Evolutionary conservation across 2,113 vertebrate genomes (phyloP).

Genomic region (Aptenodytes forsteri): DNA sequence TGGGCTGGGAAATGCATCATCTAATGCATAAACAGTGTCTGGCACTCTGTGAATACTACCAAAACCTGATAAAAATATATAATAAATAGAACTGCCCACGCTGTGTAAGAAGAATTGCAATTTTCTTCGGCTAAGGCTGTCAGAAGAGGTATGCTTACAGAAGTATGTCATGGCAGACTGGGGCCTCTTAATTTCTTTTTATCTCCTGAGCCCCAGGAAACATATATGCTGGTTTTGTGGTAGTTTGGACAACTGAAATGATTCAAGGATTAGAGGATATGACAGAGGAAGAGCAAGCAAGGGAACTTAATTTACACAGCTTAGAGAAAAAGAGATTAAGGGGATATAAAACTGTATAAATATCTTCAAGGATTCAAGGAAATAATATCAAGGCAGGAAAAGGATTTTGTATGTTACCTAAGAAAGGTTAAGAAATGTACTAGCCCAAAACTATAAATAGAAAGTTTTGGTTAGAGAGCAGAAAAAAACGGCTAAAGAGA

Average conservation of each 20-base stretch:
- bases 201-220: neutral
- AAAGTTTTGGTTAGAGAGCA: neutral
- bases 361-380: neutral
- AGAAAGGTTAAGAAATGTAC: neutral
- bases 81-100: neutral
- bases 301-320: slow-evolving; percentile 26
- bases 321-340: slow-evolving; percentile 31
- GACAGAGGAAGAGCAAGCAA: neutral
- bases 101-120: neutral
- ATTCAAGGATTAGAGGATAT: slow-evolving; percentile 10
- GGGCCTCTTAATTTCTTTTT: neutral
- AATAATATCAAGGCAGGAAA: slow-evolving; percentile 1
- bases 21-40: neutral
- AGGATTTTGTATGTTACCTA: neutral
- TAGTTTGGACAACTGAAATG: neutral
- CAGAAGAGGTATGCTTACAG: neutral
- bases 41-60: neutral
- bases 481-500: neutral
- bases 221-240: neutral
- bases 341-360: slow-evolving; percentile 7
- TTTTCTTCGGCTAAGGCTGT: neutral
- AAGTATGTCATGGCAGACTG: neutral
- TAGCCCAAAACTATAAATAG: neutral
- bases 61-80: neutral
- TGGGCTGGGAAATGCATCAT: neutral